phyloP scores from a whole-genome alignment of 2,113 vertebrate species.

The Epinephelus moara region DNA sequence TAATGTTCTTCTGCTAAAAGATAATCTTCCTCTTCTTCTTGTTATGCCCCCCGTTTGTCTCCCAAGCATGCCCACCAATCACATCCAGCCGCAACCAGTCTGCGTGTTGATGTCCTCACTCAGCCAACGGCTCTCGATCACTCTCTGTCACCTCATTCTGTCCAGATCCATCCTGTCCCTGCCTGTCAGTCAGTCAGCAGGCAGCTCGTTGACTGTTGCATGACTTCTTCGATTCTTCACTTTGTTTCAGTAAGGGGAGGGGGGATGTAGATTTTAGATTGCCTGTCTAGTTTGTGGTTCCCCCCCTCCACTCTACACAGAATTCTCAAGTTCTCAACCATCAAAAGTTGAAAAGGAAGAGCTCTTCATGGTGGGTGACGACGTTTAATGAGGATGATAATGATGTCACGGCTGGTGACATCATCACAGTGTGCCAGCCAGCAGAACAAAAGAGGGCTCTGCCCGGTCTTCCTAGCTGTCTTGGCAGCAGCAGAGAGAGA shows the following conservation, averaged over 20 bases:
- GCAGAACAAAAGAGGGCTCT: conserved; percentile 74
- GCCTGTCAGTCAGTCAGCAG: conserved; percentile 64
- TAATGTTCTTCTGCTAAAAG: neutral
- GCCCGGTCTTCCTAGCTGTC: conserved; percentile 63
- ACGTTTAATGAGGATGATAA: conserved; percentile 73
- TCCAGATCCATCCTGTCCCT: conserved; percentile 62
- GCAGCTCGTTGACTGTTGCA: conserved; percentile 80
- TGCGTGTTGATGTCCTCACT: conserved; percentile 72
- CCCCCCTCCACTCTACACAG: neutral
- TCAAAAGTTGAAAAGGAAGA: conserved; percentile 75
- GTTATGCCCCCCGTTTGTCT: conserved; percentile 38
- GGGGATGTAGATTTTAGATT: conserved; percentile 34
- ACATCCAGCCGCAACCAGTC: conserved; percentile 58
- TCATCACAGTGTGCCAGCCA: conserved; percentile 79
- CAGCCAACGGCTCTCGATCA: conserved; percentile 47
- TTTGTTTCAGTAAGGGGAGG: conserved; percentile 46
- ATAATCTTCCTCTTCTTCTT: conserved; percentile 10
- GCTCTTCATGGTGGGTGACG: conserved; percentile 67
- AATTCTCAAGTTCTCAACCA: conserved; percentile 68
- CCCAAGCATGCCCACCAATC: conserved; percentile 64
- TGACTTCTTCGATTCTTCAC: conserved; percentile 69
- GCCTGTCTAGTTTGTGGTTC: conserved; percentile 50
- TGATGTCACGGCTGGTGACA: conserved; percentile 77
- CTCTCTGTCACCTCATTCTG: conserved; percentile 70
- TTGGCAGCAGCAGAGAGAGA: conserved; percentile 68